Base-by-base conservation (phyloP, 92 coral and sea anemone species). In the Umimayanthus chanpuru region DNA sequence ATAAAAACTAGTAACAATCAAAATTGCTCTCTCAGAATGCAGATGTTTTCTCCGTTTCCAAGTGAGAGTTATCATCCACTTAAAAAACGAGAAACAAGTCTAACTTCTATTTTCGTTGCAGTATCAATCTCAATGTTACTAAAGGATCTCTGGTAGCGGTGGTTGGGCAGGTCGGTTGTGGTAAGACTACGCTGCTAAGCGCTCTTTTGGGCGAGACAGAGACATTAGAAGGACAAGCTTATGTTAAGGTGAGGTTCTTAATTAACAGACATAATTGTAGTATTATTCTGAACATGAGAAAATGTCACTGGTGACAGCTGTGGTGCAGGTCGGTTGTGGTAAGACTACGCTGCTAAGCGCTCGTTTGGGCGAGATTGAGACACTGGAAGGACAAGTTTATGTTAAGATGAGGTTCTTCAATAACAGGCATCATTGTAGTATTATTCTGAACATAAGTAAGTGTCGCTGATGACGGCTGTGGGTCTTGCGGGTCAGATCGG, bases 401-500 rank as follows among this genome's bases (percentile, higher is more conserved):
- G 93, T 94, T 0, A 88, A n/a, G n/a, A n/a, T 94, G 56, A 26
- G 72, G 25, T 28, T 7, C 5, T n/a, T n/a, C n/a, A n/a, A n/a
- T n/a, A n/a, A n/a, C n/a, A n/a, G n/a, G n/a, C n/a, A n/a, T n/a
- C n/a, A n/a, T n/a, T n/a, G n/a, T n/a, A n/a, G n/a, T 40, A 40
- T n/a, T n/a, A n/a, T n/a, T n/a, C n/a, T n/a, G n/a, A n/a, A n/a
- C n/a, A n/a, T n/a, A n/a, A n/a, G n/a, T n/a, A n/a, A n/a, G n/a
- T n/a, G n/a, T n/a, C n/a, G n/a, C n/a, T n/a, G 75, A 98, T 96
- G 11, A 98, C 98, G 23, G 98, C 95, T 28, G 98, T 96, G 12
- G 98, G n/a, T n/a, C n/a, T n/a, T 98, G 40, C 98, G 92, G 79
- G 96, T n/a, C n/a, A n/a, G n/a, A n/a, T 96, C 71, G 98, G 98